Percentiles rank a stretch among this genome's conserved stretches.
Conservation (phyloP, 1,140 invertebrate genomes). For the Zaprionus africanus region DNA sequence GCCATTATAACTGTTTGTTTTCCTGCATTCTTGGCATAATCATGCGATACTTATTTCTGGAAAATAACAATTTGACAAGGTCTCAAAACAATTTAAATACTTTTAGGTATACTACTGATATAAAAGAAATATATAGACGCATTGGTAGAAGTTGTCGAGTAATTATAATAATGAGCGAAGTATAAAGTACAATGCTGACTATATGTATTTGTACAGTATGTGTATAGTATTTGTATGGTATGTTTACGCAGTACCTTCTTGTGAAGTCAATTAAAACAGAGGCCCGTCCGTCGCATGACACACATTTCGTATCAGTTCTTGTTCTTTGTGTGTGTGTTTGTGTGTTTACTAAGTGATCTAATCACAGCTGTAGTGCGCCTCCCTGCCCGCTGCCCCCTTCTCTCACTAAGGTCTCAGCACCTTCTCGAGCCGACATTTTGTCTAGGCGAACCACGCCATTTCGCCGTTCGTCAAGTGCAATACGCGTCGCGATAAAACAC, state of each 20-base stretch:
- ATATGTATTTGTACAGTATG: background rate
- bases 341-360: slow-evolving; percentile 60
- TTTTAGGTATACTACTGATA: background rate
- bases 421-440: slow-evolving; percentile 47
- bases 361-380: slow-evolving; percentile 36
- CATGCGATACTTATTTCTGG: slow-evolving; percentile 7
- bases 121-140: background rate
- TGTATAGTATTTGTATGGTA: background rate
- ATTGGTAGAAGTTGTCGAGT: too few species aligned
- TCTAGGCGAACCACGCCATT: slow-evolving; percentile 73
- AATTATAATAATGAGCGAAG: too few species aligned
- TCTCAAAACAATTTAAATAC: background rate
- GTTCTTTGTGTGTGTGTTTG: background rate
- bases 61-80: background rate
- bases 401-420: slow-evolving; percentile 27
- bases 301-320: slow-evolving; percentile 53
- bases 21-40: background rate
- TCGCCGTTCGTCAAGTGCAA: slow-evolving; percentile 65
- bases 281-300: slow-evolving; percentile 60
- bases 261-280: slow-evolving; percentile 32
- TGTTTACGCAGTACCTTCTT: slow-evolving; percentile 2
- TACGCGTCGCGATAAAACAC: slow-evolving; percentile 66
- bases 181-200: too few species aligned
- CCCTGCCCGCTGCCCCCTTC: background rate
- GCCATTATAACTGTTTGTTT: background rate